Percentiles rank a stretch among this genome's conserved stretches.
Conservation (phyloP, 2,888 invertebrate genomes). For the Trichogramma evanescens region DNA sequence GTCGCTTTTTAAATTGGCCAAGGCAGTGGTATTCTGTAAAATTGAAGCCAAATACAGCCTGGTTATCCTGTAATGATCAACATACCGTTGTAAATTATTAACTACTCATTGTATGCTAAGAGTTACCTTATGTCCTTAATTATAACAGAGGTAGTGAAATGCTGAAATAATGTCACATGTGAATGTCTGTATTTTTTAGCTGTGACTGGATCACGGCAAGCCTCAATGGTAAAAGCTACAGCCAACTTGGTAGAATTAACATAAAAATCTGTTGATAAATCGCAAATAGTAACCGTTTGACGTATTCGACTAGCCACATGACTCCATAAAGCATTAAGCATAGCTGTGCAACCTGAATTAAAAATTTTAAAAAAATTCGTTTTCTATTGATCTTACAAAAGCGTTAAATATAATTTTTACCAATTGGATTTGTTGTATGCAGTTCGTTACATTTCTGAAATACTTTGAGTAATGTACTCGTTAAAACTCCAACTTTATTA, state of each 20-base stretch:
- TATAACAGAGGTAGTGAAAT: slow-evolving; percentile 38
- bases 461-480: slow-evolving; percentile 30
- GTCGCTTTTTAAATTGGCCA: slow-evolving; percentile 30
- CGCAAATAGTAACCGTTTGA: slow-evolving; percentile 35
- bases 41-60: slow-evolving; percentile 33
- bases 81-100: slow-evolving; percentile 1
- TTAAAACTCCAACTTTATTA: slow-evolving; percentile 31
- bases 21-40: slow-evolving; percentile 26
- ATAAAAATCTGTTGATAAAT: slow-evolving; percentile 30
- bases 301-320: slow-evolving; percentile 38
- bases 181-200: slow-evolving; percentile 39
- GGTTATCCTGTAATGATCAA: slow-evolving; percentile 32
- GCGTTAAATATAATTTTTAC: background rate
- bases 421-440: slow-evolving; percentile 9
- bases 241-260: slow-evolving; percentile 38
- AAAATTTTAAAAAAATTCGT: background rate
- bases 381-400: background rate
- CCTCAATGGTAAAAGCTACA: slow-evolving; percentile 38
- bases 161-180: slow-evolving; percentile 36
- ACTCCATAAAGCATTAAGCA: slow-evolving; percentile 40
- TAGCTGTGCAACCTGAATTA: slow-evolving; percentile 25
- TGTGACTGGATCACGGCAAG: slow-evolving; percentile 32
- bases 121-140: slow-evolving; percentile 39
- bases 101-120: background rate
- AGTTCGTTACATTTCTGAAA: slow-evolving; percentile 33